Percentiles rank a stretch among this genome's conserved stretches.
Conservation (phyloP, 2,113 vertebrate genomes). For the Oplegnathus fasciatus region DNA sequence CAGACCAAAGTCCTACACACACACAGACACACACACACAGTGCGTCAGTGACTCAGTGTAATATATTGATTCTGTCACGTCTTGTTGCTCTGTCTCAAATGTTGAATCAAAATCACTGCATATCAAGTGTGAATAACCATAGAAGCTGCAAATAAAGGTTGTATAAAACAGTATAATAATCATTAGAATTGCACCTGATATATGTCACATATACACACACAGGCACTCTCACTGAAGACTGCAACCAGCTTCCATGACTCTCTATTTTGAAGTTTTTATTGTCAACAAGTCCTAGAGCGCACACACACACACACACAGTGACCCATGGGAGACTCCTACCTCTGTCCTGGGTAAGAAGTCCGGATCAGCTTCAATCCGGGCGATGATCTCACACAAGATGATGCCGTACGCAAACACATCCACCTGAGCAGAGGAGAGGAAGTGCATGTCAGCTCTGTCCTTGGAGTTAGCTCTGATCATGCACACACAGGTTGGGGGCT, state of each 20-base stretch:
- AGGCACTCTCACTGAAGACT: neutral
- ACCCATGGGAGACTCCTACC: slow-evolving; percentile 75
- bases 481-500: neutral
- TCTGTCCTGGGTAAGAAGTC: slow-evolving; percentile 95
- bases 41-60: neutral
- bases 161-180: too few species aligned
- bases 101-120: neutral
- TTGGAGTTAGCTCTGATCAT: neutral
- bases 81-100: neutral
- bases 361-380: slow-evolving; percentile 93
- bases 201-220: neutral
- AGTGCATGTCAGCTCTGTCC: neutral
- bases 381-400: slow-evolving; percentile 95
- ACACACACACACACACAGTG: neutral
- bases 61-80: neutral
- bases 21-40: slow-evolving; percentile 15
- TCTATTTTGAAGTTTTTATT: too few species aligned
- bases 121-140: neutral
- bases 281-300: too few species aligned
- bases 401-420: slow-evolving; percentile 94
- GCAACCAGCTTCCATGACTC: neutral
- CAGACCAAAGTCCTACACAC: slow-evolving; percentile 91
- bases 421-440: slow-evolving; percentile 64
- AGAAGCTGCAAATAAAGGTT: too few species aligned
- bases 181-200: too few species aligned